Evolutionary conservation across 2,113 vertebrate species (phyloP).

Genomic region (Anthoscopus minutus): DNA sequence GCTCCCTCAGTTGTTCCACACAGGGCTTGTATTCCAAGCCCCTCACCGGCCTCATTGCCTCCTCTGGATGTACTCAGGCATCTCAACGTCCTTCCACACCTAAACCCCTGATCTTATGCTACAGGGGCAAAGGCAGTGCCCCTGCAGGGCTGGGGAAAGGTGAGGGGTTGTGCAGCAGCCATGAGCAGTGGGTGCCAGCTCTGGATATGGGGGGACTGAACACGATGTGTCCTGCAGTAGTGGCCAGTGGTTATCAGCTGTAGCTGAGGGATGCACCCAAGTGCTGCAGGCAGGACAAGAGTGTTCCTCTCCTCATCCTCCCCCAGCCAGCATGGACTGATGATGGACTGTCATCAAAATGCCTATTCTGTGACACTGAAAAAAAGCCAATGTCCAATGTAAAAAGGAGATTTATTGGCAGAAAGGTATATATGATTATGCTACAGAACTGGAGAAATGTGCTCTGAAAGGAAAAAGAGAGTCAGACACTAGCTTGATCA

Average conservation of each 20-base stretch:
- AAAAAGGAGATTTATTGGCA: conserved; percentile 14
- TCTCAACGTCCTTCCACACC: too few relatives aligned
- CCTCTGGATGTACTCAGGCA: too few relatives aligned
- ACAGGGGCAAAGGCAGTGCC: not conserved
- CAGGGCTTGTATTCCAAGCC: too few relatives aligned
- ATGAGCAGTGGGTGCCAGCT: too few relatives aligned
- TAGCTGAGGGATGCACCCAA: not conserved
- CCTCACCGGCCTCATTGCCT: too few relatives aligned
- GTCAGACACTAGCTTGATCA: not conserved
- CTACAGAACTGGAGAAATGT: not conserved
- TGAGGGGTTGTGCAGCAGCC: not conserved
- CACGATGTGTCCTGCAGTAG: fast-evolving
- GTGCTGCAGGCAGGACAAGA: not conserved
- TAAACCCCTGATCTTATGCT: not conserved
- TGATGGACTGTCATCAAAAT: not conserved
- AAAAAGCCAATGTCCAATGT: not conserved
- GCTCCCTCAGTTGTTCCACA: too few relatives aligned
- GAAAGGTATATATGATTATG: not conserved
- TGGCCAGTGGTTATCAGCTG: not conserved
- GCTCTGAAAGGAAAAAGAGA: not conserved
- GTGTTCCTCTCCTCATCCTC: not conserved
- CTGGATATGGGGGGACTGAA: not conserved
- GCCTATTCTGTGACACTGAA: not conserved
- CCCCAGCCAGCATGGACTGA: not conserved
- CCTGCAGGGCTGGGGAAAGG: not conserved